Conservation (phyloP, 2,797 vertebrate species). For the Heterohyrax brucei region DNA sequence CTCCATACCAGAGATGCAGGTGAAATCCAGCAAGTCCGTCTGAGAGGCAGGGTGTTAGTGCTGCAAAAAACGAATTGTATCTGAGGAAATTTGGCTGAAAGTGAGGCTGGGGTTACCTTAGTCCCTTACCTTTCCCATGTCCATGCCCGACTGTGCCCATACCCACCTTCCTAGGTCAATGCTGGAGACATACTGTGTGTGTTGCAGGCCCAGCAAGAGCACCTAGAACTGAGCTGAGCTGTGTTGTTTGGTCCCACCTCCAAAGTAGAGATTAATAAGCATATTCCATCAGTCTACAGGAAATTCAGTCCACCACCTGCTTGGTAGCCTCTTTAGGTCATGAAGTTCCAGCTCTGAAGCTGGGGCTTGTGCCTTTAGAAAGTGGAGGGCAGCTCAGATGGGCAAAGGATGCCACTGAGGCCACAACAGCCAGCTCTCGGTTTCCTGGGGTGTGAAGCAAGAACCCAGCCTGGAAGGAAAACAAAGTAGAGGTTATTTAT, state of each 20-base stretch:
- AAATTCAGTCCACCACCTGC: neutral
- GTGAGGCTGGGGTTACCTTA: neutral
- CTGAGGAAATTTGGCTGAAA: neutral
- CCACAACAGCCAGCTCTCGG: neutral
- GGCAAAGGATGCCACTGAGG: neutral
- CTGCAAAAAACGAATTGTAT: neutral
- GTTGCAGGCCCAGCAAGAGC: neutral
- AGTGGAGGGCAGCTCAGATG: neutral
- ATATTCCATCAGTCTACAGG: neutral
- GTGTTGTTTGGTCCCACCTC: accelerated
- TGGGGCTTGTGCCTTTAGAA: neutral
- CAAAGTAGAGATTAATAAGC: neutral
- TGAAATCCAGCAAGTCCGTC: neutral
- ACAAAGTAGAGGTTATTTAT: neutral
- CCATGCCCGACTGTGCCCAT: neutral
- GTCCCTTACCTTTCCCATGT: neutral
- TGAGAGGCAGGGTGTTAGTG: neutral
- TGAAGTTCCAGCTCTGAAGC: neutral
- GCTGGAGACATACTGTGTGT: neutral
- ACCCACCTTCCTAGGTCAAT: neutral
- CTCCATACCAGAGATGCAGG: neutral
- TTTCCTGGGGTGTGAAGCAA: neutral
- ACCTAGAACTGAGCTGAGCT: neutral
- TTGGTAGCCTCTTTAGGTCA: neutral
- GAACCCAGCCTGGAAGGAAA: neutral